Percentiles rank a stretch among this genome's conserved stretches.
Evolutionary conservation across 1,140 invertebrate genomes (phyloP).

Genomic region (Pogonomyrmex barbatus): DNA sequence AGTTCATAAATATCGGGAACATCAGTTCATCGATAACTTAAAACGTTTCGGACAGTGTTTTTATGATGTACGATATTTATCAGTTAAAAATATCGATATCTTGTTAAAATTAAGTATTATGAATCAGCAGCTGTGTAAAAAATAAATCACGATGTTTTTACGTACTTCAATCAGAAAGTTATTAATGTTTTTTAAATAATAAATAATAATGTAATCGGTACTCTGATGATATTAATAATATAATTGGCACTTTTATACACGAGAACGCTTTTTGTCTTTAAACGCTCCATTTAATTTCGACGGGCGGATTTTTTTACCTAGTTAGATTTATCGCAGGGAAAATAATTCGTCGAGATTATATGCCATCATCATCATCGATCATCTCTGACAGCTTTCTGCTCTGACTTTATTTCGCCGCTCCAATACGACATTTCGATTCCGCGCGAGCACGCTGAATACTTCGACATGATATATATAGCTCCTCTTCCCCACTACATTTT

Average conservation of each 20-base stretch:
- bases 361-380: slow-evolving; percentile 52
- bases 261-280: not conserved
- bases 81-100: not conserved
- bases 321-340: slow-evolving; percentile 32
- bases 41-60: not conserved
- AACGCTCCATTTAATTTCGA: slow-evolving; percentile 57
- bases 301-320: not conserved
- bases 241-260: not conserved
- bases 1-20: not conserved
- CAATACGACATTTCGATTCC: slow-evolving; percentile 51
- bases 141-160: not conserved
- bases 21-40: not conserved
- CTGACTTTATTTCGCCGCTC: slow-evolving; percentile 53
- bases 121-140: not conserved
- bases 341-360: slow-evolving; percentile 50
- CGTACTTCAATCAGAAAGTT: not conserved
- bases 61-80: not conserved
- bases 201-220: slow-evolving; percentile 1
- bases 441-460: slow-evolving; percentile 8
- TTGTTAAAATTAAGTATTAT: not conserved
- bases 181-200: not conserved
- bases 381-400: slow-evolving; percentile 53
- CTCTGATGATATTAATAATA: not conserved
- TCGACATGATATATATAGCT: slow-evolving; percentile 2
- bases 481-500: slow-evolving; percentile 8